phyloP scores from a whole-genome alignment of 2,888 invertebrate species.

The Brachyptera putata region DNA sequence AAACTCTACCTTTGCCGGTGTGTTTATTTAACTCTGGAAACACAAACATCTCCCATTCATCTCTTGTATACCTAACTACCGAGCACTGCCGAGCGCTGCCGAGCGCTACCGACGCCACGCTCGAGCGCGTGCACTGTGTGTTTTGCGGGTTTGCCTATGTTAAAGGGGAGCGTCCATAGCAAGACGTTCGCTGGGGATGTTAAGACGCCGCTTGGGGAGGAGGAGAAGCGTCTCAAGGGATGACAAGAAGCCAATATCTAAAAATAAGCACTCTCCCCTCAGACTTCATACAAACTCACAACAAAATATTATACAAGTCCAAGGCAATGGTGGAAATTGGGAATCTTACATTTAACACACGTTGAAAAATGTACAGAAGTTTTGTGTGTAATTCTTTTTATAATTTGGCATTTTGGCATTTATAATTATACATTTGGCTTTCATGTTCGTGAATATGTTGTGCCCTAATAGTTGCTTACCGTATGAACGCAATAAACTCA shows the following conservation, averaged over 20 bases:
- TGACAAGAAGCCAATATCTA: conserved; percentile 24
- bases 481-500: no score
- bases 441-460: no score
- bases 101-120: no score
- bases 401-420: no score
- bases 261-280: conserved; percentile 20
- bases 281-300: background rate
- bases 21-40: conserved; percentile 8
- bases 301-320: no score
- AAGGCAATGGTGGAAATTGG: no score
- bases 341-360: no score
- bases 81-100: conserved; percentile 5
- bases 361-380: no score
- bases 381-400: no score
- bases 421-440: no score
- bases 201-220: conserved; percentile 9
- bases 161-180: conserved; percentile 23
- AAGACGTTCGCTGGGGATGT: conserved; percentile 15
- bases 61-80: background rate
- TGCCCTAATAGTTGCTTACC: no score
- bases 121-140: background rate
- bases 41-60: conserved; percentile 11
- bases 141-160: conserved; percentile 16
- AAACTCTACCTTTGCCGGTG: background rate
- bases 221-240: conserved; percentile 23